These are phyloP conservation scores for Hydropsyche betteni DNA, from an alignment of 2,888 invertebrate species.

Conservation along the genomic window DNA sequence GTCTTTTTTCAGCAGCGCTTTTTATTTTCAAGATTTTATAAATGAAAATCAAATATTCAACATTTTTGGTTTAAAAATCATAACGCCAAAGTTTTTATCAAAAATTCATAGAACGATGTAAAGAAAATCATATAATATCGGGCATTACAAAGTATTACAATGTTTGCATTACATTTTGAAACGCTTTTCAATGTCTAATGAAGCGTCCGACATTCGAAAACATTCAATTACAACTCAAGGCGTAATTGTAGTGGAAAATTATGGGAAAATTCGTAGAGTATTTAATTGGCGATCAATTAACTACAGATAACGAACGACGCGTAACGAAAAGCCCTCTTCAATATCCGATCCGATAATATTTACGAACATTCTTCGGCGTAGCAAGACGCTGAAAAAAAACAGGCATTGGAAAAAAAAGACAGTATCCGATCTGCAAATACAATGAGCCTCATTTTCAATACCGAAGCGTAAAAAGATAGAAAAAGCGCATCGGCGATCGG, in stretches of 20 bases:
- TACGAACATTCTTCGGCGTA: slow-evolving; percentile 1
- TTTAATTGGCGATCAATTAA: background rate
- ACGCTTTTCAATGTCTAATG: too few relatives aligned
- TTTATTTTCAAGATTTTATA: too few relatives aligned
- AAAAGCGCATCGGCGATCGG: background rate
- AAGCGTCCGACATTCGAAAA: too few relatives aligned
- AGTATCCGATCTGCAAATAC: slow-evolving; percentile 23
- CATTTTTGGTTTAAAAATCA: too few relatives aligned
- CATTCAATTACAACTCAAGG: too few relatives aligned
- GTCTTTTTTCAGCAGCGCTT: background rate
- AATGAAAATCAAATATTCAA: too few relatives aligned
- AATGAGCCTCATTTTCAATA: slow-evolving; percentile 23
- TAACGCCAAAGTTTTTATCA: too few relatives aligned
- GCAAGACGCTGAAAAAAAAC: background rate
- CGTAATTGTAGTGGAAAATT: background rate
- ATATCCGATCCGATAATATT: background rate
- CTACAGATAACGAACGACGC: background rate
- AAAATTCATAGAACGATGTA: too few relatives aligned
- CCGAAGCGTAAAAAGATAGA: slow-evolving; percentile 9
- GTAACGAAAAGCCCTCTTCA: background rate
- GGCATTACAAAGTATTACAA: too few relatives aligned
- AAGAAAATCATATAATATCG: too few relatives aligned
- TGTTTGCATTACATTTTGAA: too few relatives aligned
- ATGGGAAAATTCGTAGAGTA: too few relatives aligned
- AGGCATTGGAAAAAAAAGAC: background rate